phyloP scores from a whole-genome alignment of 2,797 vertebrate genomes.

The Chelidonichthys spinosus region DNA sequence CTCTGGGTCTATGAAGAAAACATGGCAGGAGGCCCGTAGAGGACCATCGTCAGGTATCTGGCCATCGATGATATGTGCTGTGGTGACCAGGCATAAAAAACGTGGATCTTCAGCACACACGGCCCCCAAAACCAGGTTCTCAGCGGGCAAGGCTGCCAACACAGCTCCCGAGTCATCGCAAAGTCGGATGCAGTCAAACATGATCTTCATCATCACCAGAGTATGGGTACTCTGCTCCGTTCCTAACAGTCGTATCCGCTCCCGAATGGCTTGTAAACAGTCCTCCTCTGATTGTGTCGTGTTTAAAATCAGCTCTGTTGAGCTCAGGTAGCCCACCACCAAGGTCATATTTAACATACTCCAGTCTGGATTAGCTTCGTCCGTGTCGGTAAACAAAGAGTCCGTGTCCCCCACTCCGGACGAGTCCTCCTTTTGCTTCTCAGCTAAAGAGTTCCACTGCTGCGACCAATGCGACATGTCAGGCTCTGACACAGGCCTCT shows the following conservation, averaged over 20 bases:
- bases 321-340: conserved; percentile 96
- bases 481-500: conserved; percentile 89
- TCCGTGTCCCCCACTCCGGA: conserved; percentile 75
- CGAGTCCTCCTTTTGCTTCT: conserved; percentile 76
- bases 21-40: conserved; percentile 93
- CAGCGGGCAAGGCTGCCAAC: conserved; percentile 92
- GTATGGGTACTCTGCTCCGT: conserved; percentile 95
- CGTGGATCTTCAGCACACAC: conserved; percentile 94
- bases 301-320: conserved; percentile 91
- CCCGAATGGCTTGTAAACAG: conserved; percentile 90
- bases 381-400: conserved; percentile 82
- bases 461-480: conserved; percentile 86
- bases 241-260: conserved; percentile 91
- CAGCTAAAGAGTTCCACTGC: conserved; percentile 66
- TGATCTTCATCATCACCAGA: conserved; percentile 93
- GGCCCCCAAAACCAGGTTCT: conserved; percentile 94
- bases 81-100: conserved; percentile 95
- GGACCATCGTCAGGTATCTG: conserved; percentile 82
- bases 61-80: conserved; percentile 86
- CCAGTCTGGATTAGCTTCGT: conserved; percentile 86
- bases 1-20: conserved; percentile 96
- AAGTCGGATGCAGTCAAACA: conserved; percentile 93
- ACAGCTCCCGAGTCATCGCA: conserved; percentile 89
- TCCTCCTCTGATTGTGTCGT: conserved; percentile 87
- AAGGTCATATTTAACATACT: conserved; percentile 91